Conservation (phyloP, 2,113 vertebrate species). For the Gyps fulvus region DNA sequence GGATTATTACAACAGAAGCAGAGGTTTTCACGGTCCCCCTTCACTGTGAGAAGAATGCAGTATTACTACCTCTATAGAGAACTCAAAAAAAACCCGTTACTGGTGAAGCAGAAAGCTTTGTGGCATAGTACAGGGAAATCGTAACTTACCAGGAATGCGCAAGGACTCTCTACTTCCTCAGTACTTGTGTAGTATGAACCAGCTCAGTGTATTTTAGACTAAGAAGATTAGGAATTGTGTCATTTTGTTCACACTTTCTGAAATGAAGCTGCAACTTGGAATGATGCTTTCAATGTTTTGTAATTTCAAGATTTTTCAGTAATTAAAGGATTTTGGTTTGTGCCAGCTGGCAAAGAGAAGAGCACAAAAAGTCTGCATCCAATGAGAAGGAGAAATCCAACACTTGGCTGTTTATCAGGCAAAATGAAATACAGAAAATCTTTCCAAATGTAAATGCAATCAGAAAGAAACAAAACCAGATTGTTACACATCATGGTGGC, state of each 20-base stretch:
- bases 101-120: background rate
- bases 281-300: background rate
- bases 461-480: background rate
- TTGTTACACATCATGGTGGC: background rate
- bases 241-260: background rate
- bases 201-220: background rate
- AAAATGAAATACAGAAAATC: background rate
- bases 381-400: background rate
- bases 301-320: background rate
- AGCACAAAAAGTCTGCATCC: background rate
- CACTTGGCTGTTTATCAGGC: background rate
- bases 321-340: background rate
- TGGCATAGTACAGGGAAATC: background rate
- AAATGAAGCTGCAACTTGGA: background rate
- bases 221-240: background rate
- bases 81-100: background rate
- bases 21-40: background rate
- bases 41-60: background rate
- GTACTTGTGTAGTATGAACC: background rate
- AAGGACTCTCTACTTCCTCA: background rate
- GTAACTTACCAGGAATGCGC: background rate
- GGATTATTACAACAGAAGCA: background rate
- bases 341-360: background rate
- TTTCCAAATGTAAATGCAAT: background rate
- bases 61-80: background rate